Evolutionary conservation across 2,797 vertebrate species (phyloP), one percentile per base, ranked within the genome.

Genomic region (Onychomys torridus): DNA sequence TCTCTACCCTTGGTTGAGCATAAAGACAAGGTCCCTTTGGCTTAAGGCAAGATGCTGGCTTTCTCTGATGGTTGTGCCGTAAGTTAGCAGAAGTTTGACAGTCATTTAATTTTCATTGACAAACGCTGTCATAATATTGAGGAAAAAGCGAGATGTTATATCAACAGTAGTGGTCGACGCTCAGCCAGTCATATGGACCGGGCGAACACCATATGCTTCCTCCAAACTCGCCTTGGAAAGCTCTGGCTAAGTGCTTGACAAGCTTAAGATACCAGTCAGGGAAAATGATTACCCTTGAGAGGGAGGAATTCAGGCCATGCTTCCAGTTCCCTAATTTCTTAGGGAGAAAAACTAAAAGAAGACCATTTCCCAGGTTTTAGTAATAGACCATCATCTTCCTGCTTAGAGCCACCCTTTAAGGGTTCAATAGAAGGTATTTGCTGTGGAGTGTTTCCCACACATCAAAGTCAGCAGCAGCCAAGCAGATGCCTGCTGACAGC

Each of bases 101-200:
- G 99, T 98, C 98, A 98, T 99, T 98, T 99, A 98, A 99, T 98
- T 99, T 98, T 98, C 98, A 98, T 99, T 99, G 98, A 99, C 98
- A 98, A 99, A 98, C 93, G 98, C 98, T 99, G 99, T 99, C 98
- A 99, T 96, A 99, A 99, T 99, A 99, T 99, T 99, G 98, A 99
- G 97, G 84, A 97, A 97, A 98, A 99, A 98, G 98, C 98, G 98
- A 98, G 97, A 97, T 98, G 97, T 98, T 98, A 98, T 98, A 98
- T 98, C 98, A 99, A 98, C 98, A 99, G 98, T 98, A 98, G 98
- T 98, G 98, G 98, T 99, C 98, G 98, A 98, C 97, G 98, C 98
- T 99, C 98, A 99, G 98, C 98, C 98, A 98, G 98, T 99, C 98
- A 99, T 99, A 99, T 99, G 99, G 99, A 99, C 98, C 97, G 98